These are phyloP conservation scores for Rhogogaster chlorosoma DNA, from an alignment of 2,888 invertebrate species.

Conservation along the genomic window DNA sequence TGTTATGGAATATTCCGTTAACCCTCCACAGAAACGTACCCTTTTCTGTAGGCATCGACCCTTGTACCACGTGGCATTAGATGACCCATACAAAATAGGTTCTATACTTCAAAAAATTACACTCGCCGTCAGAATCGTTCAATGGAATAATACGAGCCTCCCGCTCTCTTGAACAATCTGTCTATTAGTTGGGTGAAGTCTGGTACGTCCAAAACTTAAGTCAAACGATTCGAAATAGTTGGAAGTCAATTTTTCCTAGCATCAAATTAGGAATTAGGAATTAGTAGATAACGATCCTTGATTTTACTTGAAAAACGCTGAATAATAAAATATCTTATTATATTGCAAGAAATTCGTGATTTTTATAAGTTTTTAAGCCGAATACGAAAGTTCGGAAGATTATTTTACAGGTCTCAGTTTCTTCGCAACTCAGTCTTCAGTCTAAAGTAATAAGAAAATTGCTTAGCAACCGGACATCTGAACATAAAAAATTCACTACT, in stretches of 20 bases:
- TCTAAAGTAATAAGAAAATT: background rate
- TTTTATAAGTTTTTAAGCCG: background rate
- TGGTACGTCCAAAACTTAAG: background rate
- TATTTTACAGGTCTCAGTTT: background rate
- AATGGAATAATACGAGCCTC: background rate
- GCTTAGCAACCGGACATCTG: background rate
- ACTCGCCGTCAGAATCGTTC: background rate
- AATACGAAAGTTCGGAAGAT: background rate
- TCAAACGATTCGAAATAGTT: background rate
- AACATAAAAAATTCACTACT: background rate
- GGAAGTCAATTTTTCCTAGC: background rate
- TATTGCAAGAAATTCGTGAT: background rate
- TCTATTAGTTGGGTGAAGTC: background rate
- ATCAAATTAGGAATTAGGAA: background rate
- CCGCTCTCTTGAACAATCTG: background rate
- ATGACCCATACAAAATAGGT: background rate
- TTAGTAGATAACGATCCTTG: background rate
- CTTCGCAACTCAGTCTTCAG: background rate
- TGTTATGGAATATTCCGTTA: constrained; percentile 19
- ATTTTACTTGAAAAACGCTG: background rate
- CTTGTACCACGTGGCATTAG: background rate
- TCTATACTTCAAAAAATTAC: background rate
- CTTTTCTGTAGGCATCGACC: background rate
- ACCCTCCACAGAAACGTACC: background rate
- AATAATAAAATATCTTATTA: background rate